Evolutionary conservation across 1,140 invertebrate species (phyloP), one percentile per base, ranked within the genome.

Genomic region (Formica selysi): DNA sequence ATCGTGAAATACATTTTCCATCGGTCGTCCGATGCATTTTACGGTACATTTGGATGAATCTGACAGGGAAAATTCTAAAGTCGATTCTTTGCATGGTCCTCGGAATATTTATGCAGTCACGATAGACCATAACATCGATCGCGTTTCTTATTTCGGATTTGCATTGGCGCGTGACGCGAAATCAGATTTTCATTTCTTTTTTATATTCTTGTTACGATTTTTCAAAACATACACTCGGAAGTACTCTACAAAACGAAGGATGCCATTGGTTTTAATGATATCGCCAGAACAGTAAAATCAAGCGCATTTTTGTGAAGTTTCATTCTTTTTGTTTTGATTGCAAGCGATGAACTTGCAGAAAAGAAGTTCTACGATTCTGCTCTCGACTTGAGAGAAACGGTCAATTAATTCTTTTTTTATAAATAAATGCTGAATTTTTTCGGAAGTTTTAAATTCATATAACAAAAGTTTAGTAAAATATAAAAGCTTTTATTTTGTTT

Each of bases 41-140:
- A 80, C 32, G 32, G 10, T 51, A n/a, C 8, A n/a, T 54, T 71
- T 32, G 64, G n/a, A 70, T 41, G 10, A 80, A 80, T 80, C 65
- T 70, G 65, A 80, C 32, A 65, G 13, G 36, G 57, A 57, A 80
- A 70, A 80, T 80, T 54, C 48, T 16, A 26, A 80, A 59, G 32
- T 80, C 78, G 32, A 70, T 80, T 36, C 38, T 54, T 71, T n/a
- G 22, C 16, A 16, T 54, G 36, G 11, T 26, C 38, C 32, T 10
- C 22, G 22, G 16, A 19, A 80, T 80, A 80, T 71, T 71, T 80
- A 80, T 80, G 65, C 78, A 57, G 51, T 26, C 36, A 70, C 48
- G 22, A 71, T 70, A 32, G 16, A 22, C 48, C 65, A 65, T 80
- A 80, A 57, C 65, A 80, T 80, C 78, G 65, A 80, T 70, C 64